Base-by-base conservation (phyloP, 2,888 invertebrate species). In the Heliconius ismenius region DNA sequence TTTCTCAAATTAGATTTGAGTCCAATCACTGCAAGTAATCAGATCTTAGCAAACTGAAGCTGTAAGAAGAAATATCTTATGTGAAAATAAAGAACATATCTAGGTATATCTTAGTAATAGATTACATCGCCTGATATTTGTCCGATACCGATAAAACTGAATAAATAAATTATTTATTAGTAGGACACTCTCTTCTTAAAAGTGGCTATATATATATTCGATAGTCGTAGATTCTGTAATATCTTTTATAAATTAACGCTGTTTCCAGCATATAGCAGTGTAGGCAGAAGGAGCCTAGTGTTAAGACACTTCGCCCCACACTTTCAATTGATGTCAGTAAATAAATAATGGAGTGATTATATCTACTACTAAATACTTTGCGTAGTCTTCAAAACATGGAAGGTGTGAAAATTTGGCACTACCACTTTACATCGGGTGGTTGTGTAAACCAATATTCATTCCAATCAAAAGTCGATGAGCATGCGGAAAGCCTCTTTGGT, bases 1-100 rank as follows among this genome's bases (percentile, higher is more conserved):
- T 87, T 86, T 83, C 81, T 79, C 64, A 80, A 82, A 83, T 84
- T 83, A 81, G 79, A 83, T 82, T 78, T 76, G 80, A 78, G 78
- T 81, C 79, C 80, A 81, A 85, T 83, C 81, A 82, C 78, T 81
- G 82, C 81, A 79, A 82, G 81, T 79, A 79, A 82, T 81, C 76
- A 81, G 74, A 64, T 70, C 78, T 69, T 49, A 69, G 32, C 54
- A 58, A 69, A 69, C 54, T 54, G 54, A 69, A 3, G 6, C 32
- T 69, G n/a, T 32, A 13, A n/a, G n/a, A 39, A 24, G 65, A 65
- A 65, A 39, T 39, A 36, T 64, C 32, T 36, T 32, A 65, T 18
- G 13, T 21, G n/a, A 7, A 39, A 15, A 65, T 32, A 62, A 62
- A 26, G 24, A 62, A 13, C 1, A 9, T 9, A 58, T 21, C 9